Evolutionary conservation across 2,113 vertebrate species (phyloP).

Genomic region (Rynchops niger): DNA sequence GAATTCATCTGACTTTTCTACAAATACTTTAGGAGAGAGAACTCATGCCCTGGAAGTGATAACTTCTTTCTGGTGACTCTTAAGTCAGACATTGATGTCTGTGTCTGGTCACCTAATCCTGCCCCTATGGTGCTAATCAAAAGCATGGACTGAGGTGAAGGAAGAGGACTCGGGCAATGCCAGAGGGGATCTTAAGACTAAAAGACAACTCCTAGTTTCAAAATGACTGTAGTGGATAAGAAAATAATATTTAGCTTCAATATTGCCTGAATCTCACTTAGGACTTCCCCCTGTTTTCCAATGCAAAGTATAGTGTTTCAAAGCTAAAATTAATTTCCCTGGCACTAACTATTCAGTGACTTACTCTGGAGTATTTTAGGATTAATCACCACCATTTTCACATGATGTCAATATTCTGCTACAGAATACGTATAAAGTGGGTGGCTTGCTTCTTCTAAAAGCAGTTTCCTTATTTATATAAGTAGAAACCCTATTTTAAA

Average conservation of each 20-base stretch:
- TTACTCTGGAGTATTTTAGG: not conserved
- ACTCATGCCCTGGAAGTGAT: not conserved
- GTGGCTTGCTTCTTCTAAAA: not conserved
- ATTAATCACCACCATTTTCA: not conserved
- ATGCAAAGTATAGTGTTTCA: not conserved
- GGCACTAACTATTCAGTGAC: not conserved
- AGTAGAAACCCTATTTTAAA: not conserved
- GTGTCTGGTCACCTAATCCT: not conserved
- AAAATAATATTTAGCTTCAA: not conserved
- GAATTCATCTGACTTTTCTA: not conserved
- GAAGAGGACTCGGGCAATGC: not conserved
- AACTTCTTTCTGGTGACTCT: not conserved
- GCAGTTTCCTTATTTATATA: not conserved
- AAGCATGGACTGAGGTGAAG: rapidly evolving
- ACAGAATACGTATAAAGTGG: not conserved
- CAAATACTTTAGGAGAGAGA: not conserved
- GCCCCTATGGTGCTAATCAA: not conserved
- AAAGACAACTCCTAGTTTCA: not conserved
- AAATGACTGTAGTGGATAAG: not conserved
- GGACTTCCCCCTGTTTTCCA: not conserved
- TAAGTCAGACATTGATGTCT: not conserved
- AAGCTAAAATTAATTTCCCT: slow-evolving; percentile 7
- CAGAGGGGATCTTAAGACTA: not conserved
- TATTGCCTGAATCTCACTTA: not conserved
- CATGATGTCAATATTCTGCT: not conserved